These are phyloP conservation scores for Lasioglossum morio DNA, from an alignment of 2,888 invertebrate genomes.

Conservation along the genomic window DNA sequence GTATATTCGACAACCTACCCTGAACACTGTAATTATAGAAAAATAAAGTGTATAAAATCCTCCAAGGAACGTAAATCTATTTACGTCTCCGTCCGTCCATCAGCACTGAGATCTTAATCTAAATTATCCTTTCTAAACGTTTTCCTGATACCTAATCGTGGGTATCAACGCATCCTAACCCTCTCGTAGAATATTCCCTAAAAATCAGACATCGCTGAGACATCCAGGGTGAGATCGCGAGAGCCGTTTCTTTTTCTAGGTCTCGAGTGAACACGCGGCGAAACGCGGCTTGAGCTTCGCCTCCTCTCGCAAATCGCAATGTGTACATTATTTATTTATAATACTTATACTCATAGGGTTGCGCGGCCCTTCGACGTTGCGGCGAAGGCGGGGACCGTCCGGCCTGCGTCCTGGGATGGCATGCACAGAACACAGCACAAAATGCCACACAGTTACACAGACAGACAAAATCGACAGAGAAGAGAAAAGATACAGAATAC, in stretches of 20 bases:
- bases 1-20: background rate
- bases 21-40: background rate
- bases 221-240: conserved; percentile 34
- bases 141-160: background rate
- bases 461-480: conserved; percentile 76
- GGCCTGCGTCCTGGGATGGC: conserved; percentile 84
- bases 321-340: conserved; percentile 62
- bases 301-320: conserved; percentile 39
- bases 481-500: conserved; percentile 49
- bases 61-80: background rate
- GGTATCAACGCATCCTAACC: background rate
- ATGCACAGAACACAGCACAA: conserved; percentile 85
- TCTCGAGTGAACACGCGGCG: conserved; percentile 13
- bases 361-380: conserved; percentile 84
- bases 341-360: conserved; percentile 84
- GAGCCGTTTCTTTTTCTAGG: background rate
- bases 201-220: background rate
- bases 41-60: background rate
- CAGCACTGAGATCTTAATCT: background rate
- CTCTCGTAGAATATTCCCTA: background rate
- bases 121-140: background rate
- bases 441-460: conserved; percentile 84
- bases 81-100: background rate
- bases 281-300: conserved; percentile 28
- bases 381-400: conserved; percentile 84